A percentile compares a stretch with the other conserved stretches of the same genome.
These are phyloP conservation scores for Colletes latitarsis DNA, from an alignment of 1,140 invertebrate species.

Conservation along the genomic window DNA sequence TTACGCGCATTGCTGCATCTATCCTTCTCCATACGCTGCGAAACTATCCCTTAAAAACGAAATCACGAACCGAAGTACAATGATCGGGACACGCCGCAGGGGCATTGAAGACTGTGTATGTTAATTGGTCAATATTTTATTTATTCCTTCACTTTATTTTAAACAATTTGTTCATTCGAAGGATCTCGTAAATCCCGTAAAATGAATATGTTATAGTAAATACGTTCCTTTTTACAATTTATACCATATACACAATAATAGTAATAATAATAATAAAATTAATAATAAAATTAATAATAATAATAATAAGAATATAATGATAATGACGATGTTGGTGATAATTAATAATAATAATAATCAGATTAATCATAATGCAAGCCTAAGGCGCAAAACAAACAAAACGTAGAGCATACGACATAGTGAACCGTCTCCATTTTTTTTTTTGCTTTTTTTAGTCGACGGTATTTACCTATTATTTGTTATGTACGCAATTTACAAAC, in stretches of 20 bases:
- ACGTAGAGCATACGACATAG: conserved; percentile 67
- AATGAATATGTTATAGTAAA: conserved; percentile 77
- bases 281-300: conserved; percentile 59
- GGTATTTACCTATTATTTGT: conserved; percentile 63
- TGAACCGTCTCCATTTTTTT: conserved; percentile 57
- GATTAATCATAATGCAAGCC: conserved; percentile 69
- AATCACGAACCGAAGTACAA: no score
- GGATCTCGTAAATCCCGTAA: conserved; percentile 61
- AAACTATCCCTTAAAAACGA: no score
- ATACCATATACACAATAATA: conserved; percentile 75
- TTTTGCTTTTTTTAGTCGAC: conserved; percentile 38
- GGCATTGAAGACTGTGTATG: not conserved
- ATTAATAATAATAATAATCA: conserved; percentile 60
- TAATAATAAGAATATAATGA: conserved; percentile 66
- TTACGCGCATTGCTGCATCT: no score
- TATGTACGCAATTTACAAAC: conserved; percentile 68
- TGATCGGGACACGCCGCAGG: not conserved
- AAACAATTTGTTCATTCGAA: conserved; percentile 75
- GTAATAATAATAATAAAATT: conserved; percentile 66
- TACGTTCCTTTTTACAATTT: conserved; percentile 76
- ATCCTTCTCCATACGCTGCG: no score
- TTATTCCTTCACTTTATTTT: conserved; percentile 74
- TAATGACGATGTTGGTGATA: conserved; percentile 51
- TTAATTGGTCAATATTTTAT: conserved; percentile 74
- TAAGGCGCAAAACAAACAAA: conserved; percentile 69